Base-by-base conservation (phyloP, 2,113 vertebrate species). In the Trinectes maculatus region DNA sequence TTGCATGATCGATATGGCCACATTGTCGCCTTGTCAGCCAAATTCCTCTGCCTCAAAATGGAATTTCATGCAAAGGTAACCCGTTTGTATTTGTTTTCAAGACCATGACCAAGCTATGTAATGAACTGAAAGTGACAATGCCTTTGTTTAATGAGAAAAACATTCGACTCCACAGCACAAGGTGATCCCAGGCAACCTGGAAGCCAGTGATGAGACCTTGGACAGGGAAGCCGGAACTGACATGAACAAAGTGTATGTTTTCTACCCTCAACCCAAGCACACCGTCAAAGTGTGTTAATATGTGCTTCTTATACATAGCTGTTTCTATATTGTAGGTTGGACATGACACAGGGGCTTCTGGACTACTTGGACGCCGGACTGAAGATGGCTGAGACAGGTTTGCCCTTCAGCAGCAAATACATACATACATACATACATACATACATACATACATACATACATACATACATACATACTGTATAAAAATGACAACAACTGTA, bases 1-100 rank as follows among this genome's bases (percentile, higher is more conserved):
- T 74, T 99, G 56, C 97, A 96, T 0, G 97, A 98, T 82, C 94
- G 96, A 33, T 99, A 98, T 0, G 98, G 98, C 4, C 96, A 96
- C 76, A 94, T 99, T 13, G 96, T 97, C 42, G 96, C 96, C 68
- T 85, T 96, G 90, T 97, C 95, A 77, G 91, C 96, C 79, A 98
- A 95, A 86, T 94, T 93, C 57, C 91, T 99, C 78, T 94, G 92
- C 90, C 94, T 92, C n/a, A 98, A 97, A 90, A 96, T 99, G 91
- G 96, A 98, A 18, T 99, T 96, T 73, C 97, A 99, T 69, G 88
- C 85, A 56, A 98, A 98, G 92, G 97, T 97, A 83, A 92, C 0
- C 2, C 5, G 25, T 25, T 15, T 21, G 1, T 10, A 2, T 29
- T 26, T 3, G 1, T 44, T 29, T 29, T n/a, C n/a, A n/a, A 3